These are phyloP conservation scores for Tenrec ecaudatus DNA, from an alignment of 2,113 vertebrate genomes.

Conservation along the genomic window DNA sequence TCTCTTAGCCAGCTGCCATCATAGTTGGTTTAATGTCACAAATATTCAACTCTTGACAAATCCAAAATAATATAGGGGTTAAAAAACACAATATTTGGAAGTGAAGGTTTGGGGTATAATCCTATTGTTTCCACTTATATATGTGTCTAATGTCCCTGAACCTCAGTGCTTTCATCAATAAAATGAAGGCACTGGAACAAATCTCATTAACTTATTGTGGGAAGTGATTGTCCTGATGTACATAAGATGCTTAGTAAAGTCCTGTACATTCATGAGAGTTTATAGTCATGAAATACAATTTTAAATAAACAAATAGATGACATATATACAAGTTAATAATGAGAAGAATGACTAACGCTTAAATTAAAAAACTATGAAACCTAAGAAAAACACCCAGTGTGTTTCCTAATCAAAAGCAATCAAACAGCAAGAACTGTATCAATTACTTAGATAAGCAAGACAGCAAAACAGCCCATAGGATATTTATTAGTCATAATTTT, in stretches of 20 bases:
- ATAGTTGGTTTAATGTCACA: not conserved
- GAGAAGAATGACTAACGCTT: not conserved
- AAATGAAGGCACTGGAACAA: not conserved
- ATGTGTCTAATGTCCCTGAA: not conserved
- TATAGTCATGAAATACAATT: not conserved
- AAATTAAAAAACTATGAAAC: slow-evolving; percentile 5
- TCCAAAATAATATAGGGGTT: not conserved
- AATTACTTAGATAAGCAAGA: not conserved
- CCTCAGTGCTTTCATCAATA: not conserved
- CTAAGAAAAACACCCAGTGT: not conserved
- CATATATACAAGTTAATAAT: not conserved
- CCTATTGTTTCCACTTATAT: not conserved
- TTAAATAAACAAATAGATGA: not conserved
- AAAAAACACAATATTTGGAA: not conserved
- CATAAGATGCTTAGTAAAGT: not conserved
- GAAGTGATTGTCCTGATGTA: not conserved
- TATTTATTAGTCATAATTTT: slow-evolving; percentile 15
- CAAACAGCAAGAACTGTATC: not conserved
- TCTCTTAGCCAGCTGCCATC: not conserved
- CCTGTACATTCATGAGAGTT: not conserved
- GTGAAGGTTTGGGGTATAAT: not conserved
- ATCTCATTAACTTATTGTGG: not conserved
- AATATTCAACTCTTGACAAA: not conserved
- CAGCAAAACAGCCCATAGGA: not conserved
- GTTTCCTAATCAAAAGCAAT: not conserved